phyloP scores from a whole-genome alignment of 1,140 invertebrate genomes.

The Hycleus phaleratus region DNA sequence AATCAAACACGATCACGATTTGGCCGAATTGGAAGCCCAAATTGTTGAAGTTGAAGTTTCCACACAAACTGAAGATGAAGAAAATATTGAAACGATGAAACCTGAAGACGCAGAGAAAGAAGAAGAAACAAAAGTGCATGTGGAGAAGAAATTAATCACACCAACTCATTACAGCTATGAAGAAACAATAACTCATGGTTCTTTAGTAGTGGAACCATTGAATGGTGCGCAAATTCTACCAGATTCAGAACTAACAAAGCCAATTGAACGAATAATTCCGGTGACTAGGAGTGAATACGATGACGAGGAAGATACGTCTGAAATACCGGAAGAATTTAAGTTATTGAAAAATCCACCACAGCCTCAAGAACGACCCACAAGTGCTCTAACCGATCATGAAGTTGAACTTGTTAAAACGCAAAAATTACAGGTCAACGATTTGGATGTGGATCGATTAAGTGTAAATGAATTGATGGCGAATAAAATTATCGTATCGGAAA shows the following conservation, averaged over 20 bases:
- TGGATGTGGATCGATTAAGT: conserved; percentile 67
- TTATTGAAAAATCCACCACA: conserved; percentile 21
- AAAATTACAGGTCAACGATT: conserved; percentile 59
- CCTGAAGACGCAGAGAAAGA: conserved; percentile 28
- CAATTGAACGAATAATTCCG: conserved; percentile 20
- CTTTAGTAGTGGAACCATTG: conserved; percentile 34
- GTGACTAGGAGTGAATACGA: conserved; percentile 10
- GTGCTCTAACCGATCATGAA: conserved; percentile 7
- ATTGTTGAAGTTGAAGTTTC: conserved; percentile 56
- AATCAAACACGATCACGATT: conserved; percentile 39
- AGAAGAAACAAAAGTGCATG: background rate
- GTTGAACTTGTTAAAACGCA: conserved; percentile 45
- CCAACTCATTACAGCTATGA: conserved; percentile 30
- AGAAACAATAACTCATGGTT: conserved; percentile 38
- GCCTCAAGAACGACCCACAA: background rate
- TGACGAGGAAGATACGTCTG: conserved; percentile 31
- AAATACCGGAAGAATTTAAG: conserved; percentile 35
- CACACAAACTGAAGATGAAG: conserved; percentile 60
- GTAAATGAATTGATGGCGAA: conserved; percentile 68
- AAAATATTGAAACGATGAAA: conserved; percentile 41
- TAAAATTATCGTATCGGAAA: conserved; percentile 69
- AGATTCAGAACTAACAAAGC: conserved; percentile 19
- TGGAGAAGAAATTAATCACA: conserved; percentile 49
- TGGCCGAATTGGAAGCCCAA: conserved; percentile 26
- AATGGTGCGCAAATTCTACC: conserved; percentile 25